These are phyloP conservation scores for Phenganax subtilis DNA, from an alignment of 92 coral and sea anemone species.

Conservation along the genomic window DNA sequence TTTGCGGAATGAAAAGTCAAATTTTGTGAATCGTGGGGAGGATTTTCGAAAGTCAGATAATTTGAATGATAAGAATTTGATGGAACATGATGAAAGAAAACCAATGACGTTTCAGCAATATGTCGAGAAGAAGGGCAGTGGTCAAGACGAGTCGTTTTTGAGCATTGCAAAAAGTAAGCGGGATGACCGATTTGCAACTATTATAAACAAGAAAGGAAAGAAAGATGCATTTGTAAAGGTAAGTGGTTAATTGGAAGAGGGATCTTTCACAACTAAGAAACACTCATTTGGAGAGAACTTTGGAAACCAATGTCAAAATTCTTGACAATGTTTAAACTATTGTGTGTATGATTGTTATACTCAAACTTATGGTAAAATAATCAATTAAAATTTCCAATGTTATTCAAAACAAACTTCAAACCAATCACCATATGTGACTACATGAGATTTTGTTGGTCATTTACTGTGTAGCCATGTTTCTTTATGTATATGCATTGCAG, in stretches of 20 bases:
- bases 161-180: neutral
- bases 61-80: neutral
- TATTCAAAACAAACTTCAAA: too few species aligned
- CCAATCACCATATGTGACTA: too few species aligned
- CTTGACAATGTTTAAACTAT: too few species aligned
- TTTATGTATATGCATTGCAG: neutral
- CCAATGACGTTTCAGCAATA: conserved; percentile 14
- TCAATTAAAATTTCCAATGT: too few species aligned
- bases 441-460: too few species aligned
- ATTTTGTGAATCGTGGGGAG: neutral
- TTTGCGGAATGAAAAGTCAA: neutral
- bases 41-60: neutral
- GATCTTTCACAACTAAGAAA: too few species aligned
- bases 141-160: neutral
- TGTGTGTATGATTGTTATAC: too few species aligned
- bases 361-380: too few species aligned
- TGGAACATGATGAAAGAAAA: neutral
- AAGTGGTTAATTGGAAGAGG: neutral
- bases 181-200: neutral
- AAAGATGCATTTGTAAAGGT: conserved; percentile 10
- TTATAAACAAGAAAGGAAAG: neutral
- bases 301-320: too few species aligned
- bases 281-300: too few species aligned
- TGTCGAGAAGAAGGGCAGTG: neutral
- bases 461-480: neutral